Evolutionary conservation across 64 coral and sea anemone genomes (phyloP).

Genomic region (Platygyra sinensis): DNA sequence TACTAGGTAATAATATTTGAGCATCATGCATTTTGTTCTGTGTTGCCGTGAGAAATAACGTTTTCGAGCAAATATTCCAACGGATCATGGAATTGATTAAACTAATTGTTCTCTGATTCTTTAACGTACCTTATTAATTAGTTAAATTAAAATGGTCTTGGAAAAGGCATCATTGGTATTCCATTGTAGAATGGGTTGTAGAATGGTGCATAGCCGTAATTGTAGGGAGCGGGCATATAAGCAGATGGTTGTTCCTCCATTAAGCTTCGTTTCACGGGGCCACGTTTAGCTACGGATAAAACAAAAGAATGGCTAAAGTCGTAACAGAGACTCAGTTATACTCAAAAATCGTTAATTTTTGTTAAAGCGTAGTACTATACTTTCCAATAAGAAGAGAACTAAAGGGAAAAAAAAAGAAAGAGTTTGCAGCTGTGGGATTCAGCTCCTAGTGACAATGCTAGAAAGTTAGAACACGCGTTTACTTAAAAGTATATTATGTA

Average conservation of each 20-base stretch:
- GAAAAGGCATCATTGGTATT: conserved; percentile 41
- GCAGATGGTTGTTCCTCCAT: conserved; percentile 19
- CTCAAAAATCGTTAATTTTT: not conserved
- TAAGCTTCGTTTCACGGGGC: conserved; percentile 30
- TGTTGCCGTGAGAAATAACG: too few species aligned
- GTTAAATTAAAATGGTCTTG: conserved; percentile 37
- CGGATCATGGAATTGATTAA: not conserved
- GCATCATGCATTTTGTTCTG: too few species aligned
- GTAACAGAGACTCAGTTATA: not conserved
- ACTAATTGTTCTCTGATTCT: not conserved
- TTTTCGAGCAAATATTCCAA: too few species aligned
- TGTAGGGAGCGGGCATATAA: conserved; percentile 2
- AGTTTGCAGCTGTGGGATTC: too few species aligned
- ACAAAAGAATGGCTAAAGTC: not conserved
- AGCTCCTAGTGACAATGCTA: too few species aligned
- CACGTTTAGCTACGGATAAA: conserved; percentile 1
- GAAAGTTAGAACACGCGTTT: too few species aligned
- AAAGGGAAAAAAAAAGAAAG: too few species aligned
- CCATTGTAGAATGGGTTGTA: conserved; percentile 20
- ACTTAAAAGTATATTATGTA: too few species aligned
- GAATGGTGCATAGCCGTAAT: conserved; percentile 38
- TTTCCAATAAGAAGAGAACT: too few species aligned
- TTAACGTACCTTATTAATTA: conserved; percentile 3
- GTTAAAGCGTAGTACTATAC: not conserved
- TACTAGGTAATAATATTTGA: too few species aligned